A percentile compares a stretch with the other conserved stretches of the same genome.
Evolutionary conservation across 2,113 vertebrate genomes (phyloP).

Genomic region (Rhegmatorhina hoffmannsi): DNA sequence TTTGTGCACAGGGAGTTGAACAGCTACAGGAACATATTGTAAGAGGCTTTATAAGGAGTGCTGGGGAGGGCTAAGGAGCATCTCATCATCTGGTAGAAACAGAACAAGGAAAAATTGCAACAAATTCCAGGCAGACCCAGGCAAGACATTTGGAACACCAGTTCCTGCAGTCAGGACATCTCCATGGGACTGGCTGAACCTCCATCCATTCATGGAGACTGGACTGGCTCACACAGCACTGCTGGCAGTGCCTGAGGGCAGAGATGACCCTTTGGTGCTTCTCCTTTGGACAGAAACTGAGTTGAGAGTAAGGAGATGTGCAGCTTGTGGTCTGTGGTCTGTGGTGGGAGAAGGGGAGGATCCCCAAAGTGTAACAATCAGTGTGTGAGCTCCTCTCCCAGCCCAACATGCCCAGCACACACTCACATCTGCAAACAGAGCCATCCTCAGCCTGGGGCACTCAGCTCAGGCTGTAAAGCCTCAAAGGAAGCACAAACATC

Average conservation of each 20-base stretch:
- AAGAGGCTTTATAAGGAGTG: neutral
- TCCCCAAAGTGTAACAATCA: neutral
- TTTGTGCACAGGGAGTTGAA: neutral
- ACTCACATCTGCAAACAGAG: neutral
- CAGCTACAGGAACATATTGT: neutral
- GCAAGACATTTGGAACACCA: neutral
- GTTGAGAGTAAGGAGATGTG: neutral
- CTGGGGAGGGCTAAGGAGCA: neutral
- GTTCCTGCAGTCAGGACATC: neutral
- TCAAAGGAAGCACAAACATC: neutral
- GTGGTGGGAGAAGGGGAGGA: neutral
- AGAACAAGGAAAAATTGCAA: neutral
- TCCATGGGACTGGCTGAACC: neutral
- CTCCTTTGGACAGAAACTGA: neutral
- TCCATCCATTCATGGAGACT: rapidly evolving
- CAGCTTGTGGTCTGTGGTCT: neutral
- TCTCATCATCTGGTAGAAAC: neutral
- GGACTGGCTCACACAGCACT: neutral
- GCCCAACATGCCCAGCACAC: rapidly evolving
- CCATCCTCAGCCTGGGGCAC: neutral
- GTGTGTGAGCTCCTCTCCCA: neutral
- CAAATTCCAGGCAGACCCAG: neutral
- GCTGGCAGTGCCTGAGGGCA: neutral
- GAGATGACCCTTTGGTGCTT: neutral
- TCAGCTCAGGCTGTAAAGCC: neutral